Percentiles rank a stretch among this genome's conserved stretches.
Conservation (phyloP, 2,888 invertebrate species). For the Oithona nana region DNA sequence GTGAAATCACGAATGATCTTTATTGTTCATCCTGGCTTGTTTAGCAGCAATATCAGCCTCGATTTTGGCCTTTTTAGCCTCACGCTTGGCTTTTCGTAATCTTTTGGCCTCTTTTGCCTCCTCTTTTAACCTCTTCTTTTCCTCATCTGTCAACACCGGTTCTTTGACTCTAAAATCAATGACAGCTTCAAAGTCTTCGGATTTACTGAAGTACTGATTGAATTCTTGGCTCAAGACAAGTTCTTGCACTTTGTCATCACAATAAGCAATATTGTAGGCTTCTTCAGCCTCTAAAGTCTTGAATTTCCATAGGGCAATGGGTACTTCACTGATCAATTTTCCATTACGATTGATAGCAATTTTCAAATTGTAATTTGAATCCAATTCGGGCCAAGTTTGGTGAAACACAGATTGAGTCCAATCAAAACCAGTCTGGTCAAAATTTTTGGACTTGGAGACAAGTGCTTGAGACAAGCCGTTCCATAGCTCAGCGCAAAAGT, state of each 20-base stretch:
- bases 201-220: background rate
- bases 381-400: slow-evolving; percentile 57
- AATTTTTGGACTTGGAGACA: slow-evolving; percentile 33
- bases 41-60: background rate
- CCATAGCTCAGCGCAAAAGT: slow-evolving; percentile 82
- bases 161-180: background rate
- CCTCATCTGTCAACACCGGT: background rate
- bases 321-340: background rate
- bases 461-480: slow-evolving; percentile 47
- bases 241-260: background rate
- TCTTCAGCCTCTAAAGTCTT: background rate
- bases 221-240: background rate
- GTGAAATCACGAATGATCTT: no score
- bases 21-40: no score
- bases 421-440: slow-evolving; percentile 23
- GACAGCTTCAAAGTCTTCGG: background rate
- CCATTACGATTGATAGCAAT: background rate
- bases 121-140: background rate
- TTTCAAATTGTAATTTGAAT: slow-evolving; percentile 26
- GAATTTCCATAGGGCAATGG: background rate
- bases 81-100: background rate
- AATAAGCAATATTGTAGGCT: background rate
- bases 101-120: background rate
- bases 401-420: slow-evolving; percentile 43
- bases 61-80: background rate